A percentile compares a stretch with the other conserved stretches of the same genome.
Conservation (phyloP, 2,888 invertebrate species). For the Trissolcus japonicus region DNA sequence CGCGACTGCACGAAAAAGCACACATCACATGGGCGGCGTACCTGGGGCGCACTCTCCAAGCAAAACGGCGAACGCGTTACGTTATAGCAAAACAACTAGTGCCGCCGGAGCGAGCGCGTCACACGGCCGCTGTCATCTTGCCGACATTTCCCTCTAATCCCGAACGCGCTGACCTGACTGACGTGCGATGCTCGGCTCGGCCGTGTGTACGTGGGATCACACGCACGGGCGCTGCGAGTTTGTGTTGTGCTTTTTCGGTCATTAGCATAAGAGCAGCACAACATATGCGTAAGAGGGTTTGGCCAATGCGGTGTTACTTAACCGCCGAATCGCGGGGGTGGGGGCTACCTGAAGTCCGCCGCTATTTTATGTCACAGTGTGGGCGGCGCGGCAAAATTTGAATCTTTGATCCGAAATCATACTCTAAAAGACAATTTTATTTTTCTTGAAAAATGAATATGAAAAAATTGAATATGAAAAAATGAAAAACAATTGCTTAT, state of each 20-base stretch:
- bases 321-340: slow-evolving; percentile 9
- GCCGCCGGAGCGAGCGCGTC: slow-evolving; percentile 55
- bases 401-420: not conserved
- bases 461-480: no score
- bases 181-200: slow-evolving; percentile 24
- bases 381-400: not conserved
- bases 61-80: not conserved
- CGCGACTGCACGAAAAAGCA: slow-evolving; percentile 20
- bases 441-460: no score
- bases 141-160: slow-evolving; percentile 63
- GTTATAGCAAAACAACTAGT: slow-evolving; percentile 2
- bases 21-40: slow-evolving; percentile 47
- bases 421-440: no score
- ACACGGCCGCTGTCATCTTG: slow-evolving; percentile 68
- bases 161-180: slow-evolving; percentile 43
- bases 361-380: not conserved
- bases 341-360: not conserved
- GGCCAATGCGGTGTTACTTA: slow-evolving; percentile 44
- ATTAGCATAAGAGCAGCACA: slow-evolving; percentile 47
- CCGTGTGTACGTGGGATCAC: slow-evolving; percentile 34
- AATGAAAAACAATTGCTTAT: no score
- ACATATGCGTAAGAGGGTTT: slow-evolving; percentile 46
- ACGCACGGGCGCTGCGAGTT: slow-evolving; percentile 13
- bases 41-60: slow-evolving; percentile 14
- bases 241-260: slow-evolving; percentile 50